Base-by-base conservation (phyloP, 2,888 invertebrate species). In the Operophtera brumata region DNA sequence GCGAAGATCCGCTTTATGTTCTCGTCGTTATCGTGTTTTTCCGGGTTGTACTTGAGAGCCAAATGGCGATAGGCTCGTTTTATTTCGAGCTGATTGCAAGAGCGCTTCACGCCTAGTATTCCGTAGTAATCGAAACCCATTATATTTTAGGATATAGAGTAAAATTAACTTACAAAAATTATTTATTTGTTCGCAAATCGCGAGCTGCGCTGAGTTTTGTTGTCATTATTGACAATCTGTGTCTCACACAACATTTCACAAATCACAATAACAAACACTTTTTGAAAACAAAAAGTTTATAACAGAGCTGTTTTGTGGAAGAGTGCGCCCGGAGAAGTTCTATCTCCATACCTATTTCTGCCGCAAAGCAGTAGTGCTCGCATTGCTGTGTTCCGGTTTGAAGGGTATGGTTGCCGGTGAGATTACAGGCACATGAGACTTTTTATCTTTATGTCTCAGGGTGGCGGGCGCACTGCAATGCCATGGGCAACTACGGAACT, bases 61-160 rank as follows among this genome's bases (percentile, higher is more conserved):
- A 92, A 80, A 1, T 91, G 84, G 6, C 92, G 83, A 69, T 92
- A 93, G 72, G 95, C 95, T 66, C 92, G 89, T 71, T 94, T 94
- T n/a, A 96, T 92, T 64, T 96, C 94, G 39, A 91, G 82, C 67
- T 93, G 92, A 41, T 83, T 90, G 62, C 94, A 93, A 57, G 91
- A 90, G 46, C 93, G 92, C 51, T 93, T 92, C 41, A 96, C 85
- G 48, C 94, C 93, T 37, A 96, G 82, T 60, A 95, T 92, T 2
- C 94, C 93, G 76, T 96, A 96, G 79, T 95, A 96, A 80, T 96
- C 95, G 57, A 94, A 89, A 34, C 93, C 93, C 93, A 93, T 93
- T 62, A 50, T 62, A 50, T 57, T 9, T 34, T 12, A n/a, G 14
- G 6, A 32, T 39, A 10, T 26, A 42, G 25, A 39, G 3, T 44